Evolutionary conservation across 2,797 vertebrate species (phyloP), one percentile per base, ranked within the genome.

Genomic region (Sparidentex hasta): DNA sequence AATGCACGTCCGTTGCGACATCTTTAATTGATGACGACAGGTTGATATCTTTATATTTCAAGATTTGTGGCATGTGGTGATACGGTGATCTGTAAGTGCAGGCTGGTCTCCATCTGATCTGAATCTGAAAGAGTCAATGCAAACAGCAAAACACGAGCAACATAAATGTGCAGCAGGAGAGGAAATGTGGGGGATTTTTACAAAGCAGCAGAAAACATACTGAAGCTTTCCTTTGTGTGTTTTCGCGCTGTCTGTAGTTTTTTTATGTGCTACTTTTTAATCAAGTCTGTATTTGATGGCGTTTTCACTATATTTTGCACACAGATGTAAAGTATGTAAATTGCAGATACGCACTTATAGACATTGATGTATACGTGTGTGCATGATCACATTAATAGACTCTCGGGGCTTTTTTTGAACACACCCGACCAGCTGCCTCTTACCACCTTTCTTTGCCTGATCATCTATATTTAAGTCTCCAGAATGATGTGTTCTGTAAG

Each of bases 1-100:
- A 51, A 69, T 51, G 61, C 41, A 16, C 20, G 0, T 43, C 71
- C 8, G 70, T 20, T 76, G 23, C 12, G 20, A 51, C 44, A 11
- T 54, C 46, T 65, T 65, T 65, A 46, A 47, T 16, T 43, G 57
- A 52, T 47, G 7, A 65, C 11, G 23, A 29, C 11, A 58, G 17
- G 25, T 11, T 66, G 27, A 44, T 65, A 20, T 46, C 52, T 63
- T 27, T 55, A 65, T 48, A 33, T 69, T 74, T 51, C 7, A 80
- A 48, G 43, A 44, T 57, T 55, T 57, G 61, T 50, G 48, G 14
- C 5, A 58, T 41, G 27, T 50, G 29, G 5, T 9, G 43, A 56
- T 18, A 48, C 41, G n/a, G 38, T 52, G 47, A 58, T 52, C 18
- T 72, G 14, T 29, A 61, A n/a, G 46, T 51, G 46, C 16, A 71